Evolutionary conservation across 2,888 invertebrate species (phyloP), one percentile per base, ranked within the genome.

Genomic region (Erebia aethiops): DNA sequence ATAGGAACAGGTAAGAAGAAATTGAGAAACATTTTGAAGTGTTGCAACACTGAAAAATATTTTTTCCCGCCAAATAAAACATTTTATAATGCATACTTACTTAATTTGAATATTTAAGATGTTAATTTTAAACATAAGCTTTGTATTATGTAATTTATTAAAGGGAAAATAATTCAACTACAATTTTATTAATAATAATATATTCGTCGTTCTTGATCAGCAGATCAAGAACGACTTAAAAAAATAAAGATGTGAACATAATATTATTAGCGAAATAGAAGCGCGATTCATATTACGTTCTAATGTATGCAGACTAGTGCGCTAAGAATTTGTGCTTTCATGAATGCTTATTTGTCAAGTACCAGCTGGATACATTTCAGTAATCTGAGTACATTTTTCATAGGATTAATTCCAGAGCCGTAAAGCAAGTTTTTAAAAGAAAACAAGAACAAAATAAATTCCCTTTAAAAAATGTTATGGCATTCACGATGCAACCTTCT

Each of bases 21-120:
- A 62, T 43, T 67, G 46, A 57, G 41, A 63, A 62, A 58, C 54
- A 41, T 71, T 52, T 70, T 61, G 26, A 62, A 57, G 57, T 67
- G 64, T 67, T 18, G 69, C 69, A 69, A 67, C 66, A 69, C 35
- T 66, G 65, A 69, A 54, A 54, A 67, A 13, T 67, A 65, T 67
- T 58, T 70, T 67, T 71, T 67, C 73, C 73, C 74, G 74, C 74
- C 74, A 74, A 74, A 65, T 74, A 68, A 72, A 71, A 67, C 26
- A 68, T 71, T 65, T 26, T 49, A 46, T 65, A 26, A 60, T 69
- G 13, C 64, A 49, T 60, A 72, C 52, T 70, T 60, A 72, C 52
- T 70, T 70, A 64, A 72, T 43, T 61, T 60, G 60, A 60, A 16
- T 60, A 35, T 60, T 61, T 61, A 58, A 35, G 54, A 18, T 9